These are phyloP conservation scores for Heterotilapia buettikoferi DNA, from an alignment of 2,113 vertebrate genomes.

Conservation along the genomic window DNA sequence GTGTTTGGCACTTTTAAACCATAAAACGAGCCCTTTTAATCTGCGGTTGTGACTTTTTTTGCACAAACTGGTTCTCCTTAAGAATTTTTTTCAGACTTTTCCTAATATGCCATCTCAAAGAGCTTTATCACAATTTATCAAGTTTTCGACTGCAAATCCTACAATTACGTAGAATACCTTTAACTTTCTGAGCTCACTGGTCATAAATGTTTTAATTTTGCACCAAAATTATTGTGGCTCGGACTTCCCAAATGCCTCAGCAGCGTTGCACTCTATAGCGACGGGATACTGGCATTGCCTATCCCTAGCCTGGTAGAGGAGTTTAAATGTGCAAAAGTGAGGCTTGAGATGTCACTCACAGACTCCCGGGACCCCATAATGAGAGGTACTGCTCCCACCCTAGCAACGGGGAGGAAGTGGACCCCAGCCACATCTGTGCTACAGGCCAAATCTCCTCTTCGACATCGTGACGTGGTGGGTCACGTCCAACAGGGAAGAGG, in stretches of 20 bases:
- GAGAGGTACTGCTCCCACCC: not conserved
- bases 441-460: not conserved
- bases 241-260: not conserved
- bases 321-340: not conserved
- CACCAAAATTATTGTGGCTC: not conserved
- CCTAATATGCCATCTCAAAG: not conserved
- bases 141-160: not conserved
- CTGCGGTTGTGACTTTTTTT: not conserved
- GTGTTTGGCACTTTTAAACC: not conserved
- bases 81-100: not conserved
- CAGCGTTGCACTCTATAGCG: not conserved
- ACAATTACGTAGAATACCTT: not conserved
- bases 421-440: not conserved
- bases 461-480: accelerated
- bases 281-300: not conserved
- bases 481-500: accelerated
- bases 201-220: not conserved
- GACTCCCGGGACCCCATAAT: not conserved
- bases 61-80: not conserved
- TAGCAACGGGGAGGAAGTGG: not conserved
- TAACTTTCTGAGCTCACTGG: not conserved
- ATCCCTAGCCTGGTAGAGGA: not conserved
- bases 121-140: not conserved
- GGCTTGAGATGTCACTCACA: not conserved
- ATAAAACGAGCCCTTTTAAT: not conserved